Percentiles rank a stretch among this genome's conserved stretches.
Conservation (phyloP, 1,140 invertebrate species). For the Bombus huntii region DNA sequence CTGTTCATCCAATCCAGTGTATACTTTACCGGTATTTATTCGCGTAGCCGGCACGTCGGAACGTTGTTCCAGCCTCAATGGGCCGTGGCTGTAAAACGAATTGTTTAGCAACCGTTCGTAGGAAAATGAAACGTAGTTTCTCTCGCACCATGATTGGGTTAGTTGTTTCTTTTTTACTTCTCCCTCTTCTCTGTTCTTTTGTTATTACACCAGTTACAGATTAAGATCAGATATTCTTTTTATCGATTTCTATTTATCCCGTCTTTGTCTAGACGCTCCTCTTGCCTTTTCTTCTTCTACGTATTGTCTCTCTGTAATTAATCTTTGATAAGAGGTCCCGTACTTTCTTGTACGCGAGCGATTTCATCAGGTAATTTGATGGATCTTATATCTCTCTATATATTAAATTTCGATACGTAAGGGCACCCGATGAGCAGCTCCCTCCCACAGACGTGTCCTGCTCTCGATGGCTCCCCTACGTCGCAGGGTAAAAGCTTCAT, state of each 20-base stretch:
- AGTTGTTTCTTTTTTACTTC: not conserved
- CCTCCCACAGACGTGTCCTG: conserved; percentile 19
- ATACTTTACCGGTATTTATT: conserved; percentile 17
- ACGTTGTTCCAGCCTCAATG: conserved; percentile 10
- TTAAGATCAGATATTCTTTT: not conserved
- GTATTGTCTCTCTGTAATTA: not conserved
- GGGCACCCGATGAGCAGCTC: not conserved
- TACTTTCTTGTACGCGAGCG: not conserved
- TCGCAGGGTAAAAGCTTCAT: conserved; percentile 46
- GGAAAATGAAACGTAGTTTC: conserved; percentile 22
- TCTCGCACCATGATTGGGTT: not conserved
- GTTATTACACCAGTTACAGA: no score
- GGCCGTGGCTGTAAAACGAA: conserved; percentile 17
- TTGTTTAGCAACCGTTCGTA: conserved; percentile 13
- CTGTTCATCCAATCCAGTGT: not conserved
- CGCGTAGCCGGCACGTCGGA: not conserved
- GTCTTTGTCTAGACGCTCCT: no score
- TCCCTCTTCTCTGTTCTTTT: not conserved
- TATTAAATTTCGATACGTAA: conserved; percentile 45
- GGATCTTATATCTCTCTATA: conserved; percentile 31
- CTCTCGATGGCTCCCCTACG: conserved; percentile 26
- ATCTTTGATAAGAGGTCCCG: not conserved
- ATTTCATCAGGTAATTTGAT: not conserved
- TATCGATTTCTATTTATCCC: not conserved
- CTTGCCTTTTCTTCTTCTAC: no score